Evolutionary conservation across 64 coral and sea anemone species (phyloP).

Genomic region (Astreopora myriophthalma): DNA sequence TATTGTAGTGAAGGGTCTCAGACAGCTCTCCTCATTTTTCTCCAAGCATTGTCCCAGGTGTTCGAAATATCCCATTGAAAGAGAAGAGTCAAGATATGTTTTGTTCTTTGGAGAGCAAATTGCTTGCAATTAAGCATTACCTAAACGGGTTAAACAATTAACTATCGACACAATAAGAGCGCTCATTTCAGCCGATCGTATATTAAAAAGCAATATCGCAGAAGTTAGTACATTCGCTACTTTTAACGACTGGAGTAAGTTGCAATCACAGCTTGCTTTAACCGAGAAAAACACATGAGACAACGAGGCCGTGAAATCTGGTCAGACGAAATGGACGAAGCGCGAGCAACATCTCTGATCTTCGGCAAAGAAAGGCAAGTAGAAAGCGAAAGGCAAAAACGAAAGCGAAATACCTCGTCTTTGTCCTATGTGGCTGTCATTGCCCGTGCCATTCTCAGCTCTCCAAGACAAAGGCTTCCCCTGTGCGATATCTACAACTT

Average conservation of each 20-base stretch:
- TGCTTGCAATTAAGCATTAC: neutral
- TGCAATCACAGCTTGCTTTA: no score
- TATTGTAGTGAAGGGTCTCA: no score
- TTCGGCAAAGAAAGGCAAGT: neutral
- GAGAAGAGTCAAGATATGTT: neutral
- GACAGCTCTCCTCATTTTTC: neutral
- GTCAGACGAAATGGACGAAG: neutral
- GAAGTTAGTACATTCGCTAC: no score
- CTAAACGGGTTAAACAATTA: neutral
- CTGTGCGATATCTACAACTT: constrained; percentile 57
- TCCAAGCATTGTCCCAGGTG: neutral
- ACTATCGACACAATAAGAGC: neutral
- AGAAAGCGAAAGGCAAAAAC: neutral
- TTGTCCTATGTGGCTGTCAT: constrained; percentile 56
- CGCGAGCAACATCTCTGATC: neutral
- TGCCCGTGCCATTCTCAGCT: constrained; percentile 43
- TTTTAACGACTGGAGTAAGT: no score
- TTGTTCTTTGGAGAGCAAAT: neutral
- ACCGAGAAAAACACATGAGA: no score
- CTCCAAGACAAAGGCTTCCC: constrained; percentile 28
- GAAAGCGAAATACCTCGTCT: constrained; percentile 23
- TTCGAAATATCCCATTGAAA: neutral
- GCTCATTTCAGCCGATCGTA: neutral
- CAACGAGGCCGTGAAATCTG: neutral
- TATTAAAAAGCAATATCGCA: no score